Evolutionary conservation across 2,888 invertebrate genomes (phyloP), one percentile per base, ranked within the genome.

Genomic region (Spatulosminthurus flaviceps): DNA sequence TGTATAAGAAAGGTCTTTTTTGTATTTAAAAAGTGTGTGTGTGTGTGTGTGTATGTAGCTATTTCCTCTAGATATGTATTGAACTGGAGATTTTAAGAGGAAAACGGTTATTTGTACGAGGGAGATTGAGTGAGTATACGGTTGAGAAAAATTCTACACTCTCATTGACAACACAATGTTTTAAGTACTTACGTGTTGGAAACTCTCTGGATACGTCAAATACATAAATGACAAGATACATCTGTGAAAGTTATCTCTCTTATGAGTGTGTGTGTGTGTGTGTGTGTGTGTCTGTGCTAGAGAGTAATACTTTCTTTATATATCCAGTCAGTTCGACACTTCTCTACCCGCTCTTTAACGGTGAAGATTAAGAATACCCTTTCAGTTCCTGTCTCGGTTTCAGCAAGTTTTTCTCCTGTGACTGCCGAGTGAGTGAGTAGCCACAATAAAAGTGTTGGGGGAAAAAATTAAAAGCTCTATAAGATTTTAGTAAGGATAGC

Each of bases 211-310:
- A 72, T 73, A 67, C 61, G 66, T 70, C 60, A 74, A 70, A 71
- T n/a, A 42, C 66, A 64, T 66, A 60, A 79, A 82, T 69, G 80
- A 83, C 81, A 79, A 51, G 83, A 72, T 78, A 78, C 83, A 82
- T 83, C 83, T 83, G 83, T 81, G 80, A 80, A 77, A 81, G 42
- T 72, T 73, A 67, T 51, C 60, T 41, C 42, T 29, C 11, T n/a
- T n/a, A n/a, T n/a, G n/a, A n/a, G n/a, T n/a, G n/a, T n/a, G n/a
- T n/a, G n/a, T n/a, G n/a, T n/a, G n/a, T n/a, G n/a, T n/a, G n/a
- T n/a, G n/a, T n/a, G n/a, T n/a, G n/a, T n/a, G 69, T 73, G 67
- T 70, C 41, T 29, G 42, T 67, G 19, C 34, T n/a, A 42, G n/a
- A 43, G 69, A 5, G 19, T 64, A 64, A 5, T 24, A 64, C 16